These are phyloP conservation scores for Corythaixoides concolor DNA, from an alignment of 2,113 vertebrate species.

Conservation along the genomic window DNA sequence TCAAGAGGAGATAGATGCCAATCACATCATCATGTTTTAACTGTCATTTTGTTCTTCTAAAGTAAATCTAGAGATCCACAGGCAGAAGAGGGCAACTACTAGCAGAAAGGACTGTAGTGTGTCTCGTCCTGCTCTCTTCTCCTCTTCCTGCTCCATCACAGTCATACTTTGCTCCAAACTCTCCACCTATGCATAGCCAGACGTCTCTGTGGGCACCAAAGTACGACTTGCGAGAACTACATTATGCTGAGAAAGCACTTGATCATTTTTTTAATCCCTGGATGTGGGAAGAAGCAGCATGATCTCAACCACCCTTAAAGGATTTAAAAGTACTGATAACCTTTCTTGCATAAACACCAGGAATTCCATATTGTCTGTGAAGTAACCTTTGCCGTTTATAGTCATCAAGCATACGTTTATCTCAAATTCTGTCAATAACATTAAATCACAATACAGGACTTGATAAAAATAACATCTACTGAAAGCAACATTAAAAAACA, in stretches of 20 bases:
- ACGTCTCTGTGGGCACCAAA: background rate
- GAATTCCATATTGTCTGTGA: background rate
- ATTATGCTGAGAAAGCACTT: background rate
- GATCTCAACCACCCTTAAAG: background rate
- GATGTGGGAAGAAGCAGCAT: background rate
- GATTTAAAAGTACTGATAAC: background rate
- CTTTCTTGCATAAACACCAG: background rate
- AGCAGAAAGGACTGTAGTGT: background rate
- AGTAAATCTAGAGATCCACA: background rate
- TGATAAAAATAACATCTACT: background rate
- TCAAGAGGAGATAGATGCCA: background rate
- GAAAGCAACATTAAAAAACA: background rate
- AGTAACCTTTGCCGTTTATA: background rate
- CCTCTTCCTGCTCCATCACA: background rate
- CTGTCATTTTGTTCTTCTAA: background rate
- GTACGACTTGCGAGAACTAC: background rate
- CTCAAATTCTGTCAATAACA: background rate
- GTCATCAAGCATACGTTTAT: background rate
- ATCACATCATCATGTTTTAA: background rate
- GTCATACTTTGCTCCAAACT: background rate
- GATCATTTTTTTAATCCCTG: background rate
- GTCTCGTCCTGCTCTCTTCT: background rate
- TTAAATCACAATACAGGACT: background rate
- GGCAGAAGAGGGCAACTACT: background rate
- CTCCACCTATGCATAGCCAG: background rate